phyloP scores from a whole-genome alignment of 1,140 invertebrate genomes.

The Zaprionus taronus region DNA sequence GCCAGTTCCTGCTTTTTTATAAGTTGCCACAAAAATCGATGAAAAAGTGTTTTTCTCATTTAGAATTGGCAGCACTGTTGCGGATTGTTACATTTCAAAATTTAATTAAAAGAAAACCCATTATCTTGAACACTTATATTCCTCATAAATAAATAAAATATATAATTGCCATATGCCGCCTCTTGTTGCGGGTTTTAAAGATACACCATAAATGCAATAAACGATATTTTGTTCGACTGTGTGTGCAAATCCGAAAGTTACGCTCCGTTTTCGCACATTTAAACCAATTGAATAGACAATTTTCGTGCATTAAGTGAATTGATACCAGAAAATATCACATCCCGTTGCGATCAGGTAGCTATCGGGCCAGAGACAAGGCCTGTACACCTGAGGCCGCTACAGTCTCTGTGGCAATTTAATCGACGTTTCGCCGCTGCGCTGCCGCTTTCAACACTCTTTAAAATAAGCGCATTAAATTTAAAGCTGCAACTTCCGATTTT shows the following conservation, averaged over 20 bases:
- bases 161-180: too few relatives aligned
- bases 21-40: too few relatives aligned
- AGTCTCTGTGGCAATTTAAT: slow-evolving; percentile 14
- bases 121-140: too few relatives aligned
- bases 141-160: too few relatives aligned
- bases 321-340: slow-evolving; percentile 2
- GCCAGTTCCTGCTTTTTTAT: too few relatives aligned
- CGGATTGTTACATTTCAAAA: too few relatives aligned
- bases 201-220: too few relatives aligned
- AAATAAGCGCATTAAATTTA: slow-evolving; percentile 76
- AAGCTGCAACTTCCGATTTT: slow-evolving; percentile 80
- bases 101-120: too few relatives aligned
- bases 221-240: too few relatives aligned
- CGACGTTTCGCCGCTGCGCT: slow-evolving; percentile 18
- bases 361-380: neutral
- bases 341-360: slow-evolving; percentile 13
- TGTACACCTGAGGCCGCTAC: neutral
- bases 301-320: slow-evolving; percentile 2
- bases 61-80: too few relatives aligned
- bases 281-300: neutral
- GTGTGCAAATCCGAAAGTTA: neutral
- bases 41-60: too few relatives aligned
- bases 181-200: too few relatives aligned
- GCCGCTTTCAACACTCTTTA: slow-evolving; percentile 77
- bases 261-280: slow-evolving; percentile 3